Percentiles rank a stretch among this genome's conserved stretches.
phyloP scores from a whole-genome alignment of 30 jellyfish, hydroid and myxozoan species.

The Pseudorhiza aurosa region DNA sequence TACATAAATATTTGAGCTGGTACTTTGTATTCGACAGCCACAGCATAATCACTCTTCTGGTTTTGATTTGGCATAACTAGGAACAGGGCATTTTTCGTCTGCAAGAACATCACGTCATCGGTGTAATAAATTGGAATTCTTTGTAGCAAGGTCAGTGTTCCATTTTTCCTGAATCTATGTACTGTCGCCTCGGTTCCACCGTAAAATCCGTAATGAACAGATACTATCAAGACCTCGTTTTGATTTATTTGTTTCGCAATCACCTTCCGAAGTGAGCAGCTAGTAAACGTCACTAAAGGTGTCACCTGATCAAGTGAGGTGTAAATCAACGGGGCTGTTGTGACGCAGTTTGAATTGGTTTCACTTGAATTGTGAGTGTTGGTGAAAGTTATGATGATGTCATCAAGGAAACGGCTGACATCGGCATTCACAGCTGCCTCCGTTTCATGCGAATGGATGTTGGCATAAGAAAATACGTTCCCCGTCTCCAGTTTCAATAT shows the following conservation, averaged over 20 bases:
- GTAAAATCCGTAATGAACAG: constrained; percentile 32
- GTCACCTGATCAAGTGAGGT: background rate
- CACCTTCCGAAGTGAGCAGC: constrained; percentile 42
- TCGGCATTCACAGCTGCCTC: constrained; percentile 15
- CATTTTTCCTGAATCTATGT: constrained; percentile 5
- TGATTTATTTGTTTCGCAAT: constrained; percentile 13
- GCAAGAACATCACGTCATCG: constrained; percentile 24
- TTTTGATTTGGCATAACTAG: constrained; percentile 78
- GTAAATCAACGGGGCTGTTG: constrained; percentile 18
- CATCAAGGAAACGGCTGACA: constrained; percentile 9
- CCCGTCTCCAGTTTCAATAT: background rate
- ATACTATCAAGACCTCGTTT: constrained; percentile 8
- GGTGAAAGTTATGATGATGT: constrained; percentile 38
- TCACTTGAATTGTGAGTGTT: constrained; percentile 35
- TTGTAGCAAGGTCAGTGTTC: constrained; percentile 34
- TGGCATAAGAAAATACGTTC: background rate
- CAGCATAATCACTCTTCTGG: constrained; percentile 45
- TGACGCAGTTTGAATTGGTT: constrained; percentile 21
- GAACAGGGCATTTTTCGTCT: constrained; percentile 19
- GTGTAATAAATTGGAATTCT: constrained; percentile 48
- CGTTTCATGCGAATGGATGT: constrained; percentile 6
- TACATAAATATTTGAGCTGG: constrained; percentile 81
- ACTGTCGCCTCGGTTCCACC: constrained; percentile 60
- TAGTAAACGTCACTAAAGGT: constrained; percentile 9
- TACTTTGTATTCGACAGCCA: constrained; percentile 45